Evolutionary conservation across 1,140 invertebrate genomes (phyloP).

Genomic region (Saccostrea echinata): DNA sequence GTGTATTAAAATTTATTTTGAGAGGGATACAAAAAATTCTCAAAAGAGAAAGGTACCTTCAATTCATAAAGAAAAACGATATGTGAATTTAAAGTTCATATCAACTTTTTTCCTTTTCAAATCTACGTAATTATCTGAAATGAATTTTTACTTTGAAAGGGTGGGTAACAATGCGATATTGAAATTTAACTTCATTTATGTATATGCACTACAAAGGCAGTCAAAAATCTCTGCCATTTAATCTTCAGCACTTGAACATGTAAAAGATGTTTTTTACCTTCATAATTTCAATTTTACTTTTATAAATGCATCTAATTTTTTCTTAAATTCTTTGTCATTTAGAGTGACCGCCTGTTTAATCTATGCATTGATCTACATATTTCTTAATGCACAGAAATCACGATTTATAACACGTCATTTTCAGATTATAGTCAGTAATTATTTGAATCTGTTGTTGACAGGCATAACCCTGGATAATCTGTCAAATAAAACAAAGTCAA

Average conservation of each 20-base stretch:
- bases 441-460: neutral
- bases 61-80: neutral
- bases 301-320: neutral
- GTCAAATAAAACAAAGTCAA: neutral
- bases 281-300: neutral
- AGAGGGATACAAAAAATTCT: neutral
- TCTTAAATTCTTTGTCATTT: neutral
- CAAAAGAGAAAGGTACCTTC: neutral
- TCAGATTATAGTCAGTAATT: neutral
- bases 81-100: neutral
- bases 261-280: neutral
- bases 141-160: neutral
- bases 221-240: neutral
- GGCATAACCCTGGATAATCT: neutral
- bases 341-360: neutral
- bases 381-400: neutral
- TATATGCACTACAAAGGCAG: neutral
- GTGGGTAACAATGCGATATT: neutral
- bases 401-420: neutral
- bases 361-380: neutral
- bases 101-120: neutral
- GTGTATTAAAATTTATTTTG: neutral
- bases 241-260: neutral
- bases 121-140: neutral
- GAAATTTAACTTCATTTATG: neutral